Percentiles rank a stretch among this genome's conserved stretches.
Evolutionary conservation across 2,888 invertebrate species (phyloP).

Genomic region (Nymphalis c-album): DNA sequence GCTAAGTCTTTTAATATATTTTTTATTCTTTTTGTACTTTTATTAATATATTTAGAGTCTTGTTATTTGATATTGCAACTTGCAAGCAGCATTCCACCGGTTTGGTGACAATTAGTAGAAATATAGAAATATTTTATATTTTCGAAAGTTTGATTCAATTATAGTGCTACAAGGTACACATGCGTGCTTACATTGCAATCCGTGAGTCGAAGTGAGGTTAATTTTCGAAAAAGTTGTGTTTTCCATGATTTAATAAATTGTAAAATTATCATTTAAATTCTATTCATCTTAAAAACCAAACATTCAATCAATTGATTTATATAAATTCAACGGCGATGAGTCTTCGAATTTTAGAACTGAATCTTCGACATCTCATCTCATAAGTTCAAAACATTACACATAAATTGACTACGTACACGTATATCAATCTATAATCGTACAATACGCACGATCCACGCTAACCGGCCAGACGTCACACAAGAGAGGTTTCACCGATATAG

Average conservation of each 20-base stretch:
- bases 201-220: conserved; percentile 71
- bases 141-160: conserved; percentile 36
- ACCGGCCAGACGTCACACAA: no score
- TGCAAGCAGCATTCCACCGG: conserved; percentile 73
- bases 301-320: background rate
- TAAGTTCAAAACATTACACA: no score
- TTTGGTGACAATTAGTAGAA: conserved; percentile 71
- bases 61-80: conserved; percentile 58
- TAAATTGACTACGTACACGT: no score
- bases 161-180: conserved; percentile 72
- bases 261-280: background rate
- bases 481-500: no score
- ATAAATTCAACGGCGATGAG: background rate
- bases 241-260: conserved; percentile 23
- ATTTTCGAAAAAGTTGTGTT: conserved; percentile 51
- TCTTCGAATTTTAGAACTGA: background rate
- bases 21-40: conserved; percentile 13
- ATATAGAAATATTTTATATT: conserved; percentile 42
- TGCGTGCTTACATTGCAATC: conserved; percentile 77
- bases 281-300: background rate
- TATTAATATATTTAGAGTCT: conserved; percentile 18
- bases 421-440: no score
- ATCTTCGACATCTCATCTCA: no score
- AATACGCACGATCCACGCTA: no score
- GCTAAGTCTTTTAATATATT: conserved; percentile 51